Percentiles rank a stretch among this genome's conserved stretches.
These are phyloP conservation scores for Melikaiella ostensackeni DNA, from an alignment of 2,888 invertebrate species.

Conservation along the genomic window DNA sequence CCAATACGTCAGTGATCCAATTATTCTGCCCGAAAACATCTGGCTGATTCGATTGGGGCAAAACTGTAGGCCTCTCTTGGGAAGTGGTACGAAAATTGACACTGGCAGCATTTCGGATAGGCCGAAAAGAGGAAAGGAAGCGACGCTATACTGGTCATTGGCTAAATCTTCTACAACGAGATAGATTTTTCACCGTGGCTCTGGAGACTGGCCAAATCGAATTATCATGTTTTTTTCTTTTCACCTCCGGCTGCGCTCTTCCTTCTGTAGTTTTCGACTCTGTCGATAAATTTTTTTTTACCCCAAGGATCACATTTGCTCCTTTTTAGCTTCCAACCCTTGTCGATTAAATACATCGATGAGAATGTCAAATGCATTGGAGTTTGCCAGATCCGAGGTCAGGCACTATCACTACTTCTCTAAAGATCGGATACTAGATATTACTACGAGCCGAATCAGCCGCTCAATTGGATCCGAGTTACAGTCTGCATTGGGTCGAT, in stretches of 20 bases:
- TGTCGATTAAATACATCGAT: background rate
- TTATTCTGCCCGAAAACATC: constrained; percentile 50
- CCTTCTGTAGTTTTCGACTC: background rate
- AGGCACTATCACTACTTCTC: background rate
- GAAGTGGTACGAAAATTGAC: constrained; percentile 17
- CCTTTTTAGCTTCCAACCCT: background rate
- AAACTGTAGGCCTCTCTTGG: constrained; percentile 13
- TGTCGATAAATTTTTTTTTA: constrained; percentile 9
- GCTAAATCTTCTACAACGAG: constrained; percentile 40
- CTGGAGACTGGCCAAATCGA: constrained; percentile 53
- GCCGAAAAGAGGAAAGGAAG: constrained; percentile 31
- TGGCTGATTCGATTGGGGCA: constrained; percentile 34
- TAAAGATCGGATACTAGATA: constrained; percentile 24
- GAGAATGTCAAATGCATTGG: constrained; percentile 1
- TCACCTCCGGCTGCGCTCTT: background rate
- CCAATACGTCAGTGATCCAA: constrained; percentile 44
- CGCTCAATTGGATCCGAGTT: constrained; percentile 21
- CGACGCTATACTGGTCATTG: constrained; percentile 46
- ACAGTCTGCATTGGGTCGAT: constrained; percentile 20
- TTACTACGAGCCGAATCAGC: constrained; percentile 9
- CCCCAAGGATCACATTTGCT: background rate
- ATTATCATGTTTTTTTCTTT: constrained; percentile 49
- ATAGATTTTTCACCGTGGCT: constrained; percentile 43
- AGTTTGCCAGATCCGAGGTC: background rate
- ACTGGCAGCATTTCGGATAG: background rate